A percentile compares a stretch with the other conserved stretches of the same genome.
Evolutionary conservation across 2,113 vertebrate genomes (phyloP).

Genomic region (Acrocephalus arundinaceus): DNA sequence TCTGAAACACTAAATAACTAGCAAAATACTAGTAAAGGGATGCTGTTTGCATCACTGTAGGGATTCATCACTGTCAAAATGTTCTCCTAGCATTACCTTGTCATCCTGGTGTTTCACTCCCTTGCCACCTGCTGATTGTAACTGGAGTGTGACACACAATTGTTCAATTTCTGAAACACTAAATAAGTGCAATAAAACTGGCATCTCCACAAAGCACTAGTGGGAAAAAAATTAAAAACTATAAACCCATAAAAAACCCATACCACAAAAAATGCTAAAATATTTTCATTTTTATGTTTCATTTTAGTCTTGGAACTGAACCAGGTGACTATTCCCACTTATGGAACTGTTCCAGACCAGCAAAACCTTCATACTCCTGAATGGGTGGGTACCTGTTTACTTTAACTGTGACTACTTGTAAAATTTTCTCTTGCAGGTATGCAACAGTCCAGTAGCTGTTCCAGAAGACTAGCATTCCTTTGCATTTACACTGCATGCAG

Average conservation of each 20-base stretch:
- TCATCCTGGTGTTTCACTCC: neutral
- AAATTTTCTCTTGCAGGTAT: neutral
- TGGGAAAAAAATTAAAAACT: neutral
- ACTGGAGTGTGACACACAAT: neutral
- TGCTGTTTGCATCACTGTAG: neutral
- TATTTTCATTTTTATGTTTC: neutral
- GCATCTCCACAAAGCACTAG: neutral
- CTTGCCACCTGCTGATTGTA: neutral
- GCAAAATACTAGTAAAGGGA: neutral
- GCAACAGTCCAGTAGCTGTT: neutral
- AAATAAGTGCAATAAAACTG: neutral
- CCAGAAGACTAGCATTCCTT: neutral
- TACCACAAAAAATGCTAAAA: neutral
- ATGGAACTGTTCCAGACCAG: conserved; percentile 53
- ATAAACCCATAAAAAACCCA: neutral
- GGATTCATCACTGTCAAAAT: neutral
- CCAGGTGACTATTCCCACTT: conserved; percentile 54
- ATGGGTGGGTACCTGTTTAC: conserved; percentile 68
- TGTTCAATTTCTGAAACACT: neutral
- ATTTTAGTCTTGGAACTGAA: conserved; percentile 75
- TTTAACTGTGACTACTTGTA: neutral
- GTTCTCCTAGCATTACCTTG: neutral
- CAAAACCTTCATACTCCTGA: conserved; percentile 64
- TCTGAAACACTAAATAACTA: neutral
- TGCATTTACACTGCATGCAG: neutral